Evolutionary conservation across 2,113 vertebrate species (phyloP).

Genomic region (Gadus chalcogrammus): DNA sequence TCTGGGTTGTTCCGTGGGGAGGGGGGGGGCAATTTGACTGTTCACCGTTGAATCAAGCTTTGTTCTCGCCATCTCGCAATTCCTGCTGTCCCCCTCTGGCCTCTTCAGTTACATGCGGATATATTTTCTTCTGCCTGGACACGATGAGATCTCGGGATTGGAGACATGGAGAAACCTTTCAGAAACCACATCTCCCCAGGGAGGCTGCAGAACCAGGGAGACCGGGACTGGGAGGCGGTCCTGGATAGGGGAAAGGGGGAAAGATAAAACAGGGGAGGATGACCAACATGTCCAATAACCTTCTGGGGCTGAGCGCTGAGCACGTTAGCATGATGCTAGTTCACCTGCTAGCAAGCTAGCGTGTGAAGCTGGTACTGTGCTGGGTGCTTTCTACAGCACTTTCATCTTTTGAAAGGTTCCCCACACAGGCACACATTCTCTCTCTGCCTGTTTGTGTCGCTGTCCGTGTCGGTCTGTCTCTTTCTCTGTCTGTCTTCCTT

Average conservation of each 20-base stretch:
- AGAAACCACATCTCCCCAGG: slow-evolving; percentile 70
- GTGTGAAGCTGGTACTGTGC: slow-evolving; percentile 1
- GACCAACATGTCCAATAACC: slow-evolving; percentile 41
- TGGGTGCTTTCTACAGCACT: not conserved
- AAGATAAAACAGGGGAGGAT: slow-evolving; percentile 15
- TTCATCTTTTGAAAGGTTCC: slow-evolving; percentile 1
- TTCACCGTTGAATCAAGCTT: not conserved
- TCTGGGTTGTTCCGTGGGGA: no score
- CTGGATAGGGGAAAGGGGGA: slow-evolving; percentile 3
- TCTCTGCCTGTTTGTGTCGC: not conserved
- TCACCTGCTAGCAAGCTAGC: not conserved
- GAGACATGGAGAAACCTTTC: slow-evolving; percentile 74
- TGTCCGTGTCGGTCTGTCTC: not conserved
- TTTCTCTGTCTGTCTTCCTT: not conserved
- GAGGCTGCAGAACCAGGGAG: slow-evolving; percentile 32
- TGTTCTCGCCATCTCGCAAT: not conserved
- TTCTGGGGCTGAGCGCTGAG: slow-evolving; percentile 29
- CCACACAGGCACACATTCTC: not conserved
- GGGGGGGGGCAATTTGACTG: no score
- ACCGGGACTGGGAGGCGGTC: slow-evolving; percentile 22
- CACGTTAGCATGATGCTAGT: slow-evolving; percentile 25
- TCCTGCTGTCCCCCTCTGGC: slow-evolving; percentile 25
- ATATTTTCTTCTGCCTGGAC: slow-evolving; percentile 71
- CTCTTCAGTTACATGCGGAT: slow-evolving; percentile 73
- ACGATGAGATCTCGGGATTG: slow-evolving; percentile 71